Evolutionary conservation across 2,113 vertebrate genomes (phyloP), one percentile per base, ranked within the genome.

Genomic region (Leucosticte australis): DNA sequence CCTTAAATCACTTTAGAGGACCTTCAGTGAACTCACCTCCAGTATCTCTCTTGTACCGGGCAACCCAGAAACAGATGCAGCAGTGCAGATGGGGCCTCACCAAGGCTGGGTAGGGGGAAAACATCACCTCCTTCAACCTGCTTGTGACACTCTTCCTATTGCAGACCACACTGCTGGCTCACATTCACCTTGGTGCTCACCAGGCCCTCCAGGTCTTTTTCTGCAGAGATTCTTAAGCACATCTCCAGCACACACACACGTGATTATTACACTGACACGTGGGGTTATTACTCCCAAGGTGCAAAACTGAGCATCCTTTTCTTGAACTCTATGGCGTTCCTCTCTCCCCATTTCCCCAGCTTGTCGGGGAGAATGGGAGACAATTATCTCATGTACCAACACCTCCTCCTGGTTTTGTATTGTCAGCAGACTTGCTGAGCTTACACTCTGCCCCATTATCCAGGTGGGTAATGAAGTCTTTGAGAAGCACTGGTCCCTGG

Each of bases 301-400:
- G 11, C 21, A 47, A 14, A 63, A 49, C 26, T 37, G 14, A 39
- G 37, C 17, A 55, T 22, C 4, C 52, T 52, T 57, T 76, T 2
- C 15, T 2, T 64, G 21, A 67, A 33, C 6, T 24, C 39, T 19
- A 22, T 11, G 21, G 62, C 16, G 15, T 14, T 23, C 23, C 60
- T 70, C 44, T 86, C 42, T 89, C 42, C 21, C 46, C 56, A 10
- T 15, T 82, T 83, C 14, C 47, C 10, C 22, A 68, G 28, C 7
- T n/a, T 59, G 31, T 28, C 0, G 0, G n/a, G 17, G 14, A 42
- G 37, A 65, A 60, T 13, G 18, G 50, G 22, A 85, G 22, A 56
- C 15, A 65, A 18, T 7, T 10, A 11, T 37, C 6, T 31, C 33
- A 33, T 12, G 20, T 37, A 27, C 42, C 35, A 69, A 10, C 13